Conservation (phyloP, 2,113 vertebrate species). For the Rhinolophus ferrumequinum region DNA sequence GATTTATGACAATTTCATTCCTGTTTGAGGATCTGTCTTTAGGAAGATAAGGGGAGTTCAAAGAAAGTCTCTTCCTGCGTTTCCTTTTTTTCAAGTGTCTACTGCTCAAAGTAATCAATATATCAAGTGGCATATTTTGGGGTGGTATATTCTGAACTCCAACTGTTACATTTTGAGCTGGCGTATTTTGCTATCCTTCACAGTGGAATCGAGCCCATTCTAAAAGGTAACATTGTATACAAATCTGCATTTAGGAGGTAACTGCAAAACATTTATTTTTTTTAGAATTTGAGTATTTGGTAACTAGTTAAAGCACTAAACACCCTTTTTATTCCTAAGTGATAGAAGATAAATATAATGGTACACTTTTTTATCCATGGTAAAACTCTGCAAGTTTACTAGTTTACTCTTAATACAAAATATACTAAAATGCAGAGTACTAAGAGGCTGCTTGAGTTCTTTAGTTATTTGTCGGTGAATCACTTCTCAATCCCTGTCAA, state of each 20-base stretch:
- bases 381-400: constrained; percentile 1
- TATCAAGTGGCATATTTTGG: not conserved
- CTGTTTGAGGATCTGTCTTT: not conserved
- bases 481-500: not conserved
- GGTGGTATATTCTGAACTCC: not conserved
- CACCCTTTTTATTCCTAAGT: not conserved
- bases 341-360: not conserved
- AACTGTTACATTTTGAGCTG: not conserved
- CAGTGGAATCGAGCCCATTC: not conserved
- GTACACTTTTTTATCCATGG: not conserved
- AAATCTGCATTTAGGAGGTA: not conserved
- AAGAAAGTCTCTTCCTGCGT: not conserved
- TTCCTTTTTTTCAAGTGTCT: not conserved
- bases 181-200: not conserved
- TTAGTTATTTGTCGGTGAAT: not conserved
- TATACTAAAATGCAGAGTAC: not conserved
- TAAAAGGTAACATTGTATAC: not conserved
- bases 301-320: not conserved
- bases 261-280: not conserved
- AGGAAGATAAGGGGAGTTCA: not conserved
- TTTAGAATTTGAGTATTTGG: constrained; percentile 14
- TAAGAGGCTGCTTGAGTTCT: not conserved
- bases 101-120: not conserved
- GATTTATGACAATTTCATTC: not conserved
- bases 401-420: not conserved